phyloP scores from a whole-genome alignment of 2,888 invertebrate genomes.

The Ischnura elegans region DNA sequence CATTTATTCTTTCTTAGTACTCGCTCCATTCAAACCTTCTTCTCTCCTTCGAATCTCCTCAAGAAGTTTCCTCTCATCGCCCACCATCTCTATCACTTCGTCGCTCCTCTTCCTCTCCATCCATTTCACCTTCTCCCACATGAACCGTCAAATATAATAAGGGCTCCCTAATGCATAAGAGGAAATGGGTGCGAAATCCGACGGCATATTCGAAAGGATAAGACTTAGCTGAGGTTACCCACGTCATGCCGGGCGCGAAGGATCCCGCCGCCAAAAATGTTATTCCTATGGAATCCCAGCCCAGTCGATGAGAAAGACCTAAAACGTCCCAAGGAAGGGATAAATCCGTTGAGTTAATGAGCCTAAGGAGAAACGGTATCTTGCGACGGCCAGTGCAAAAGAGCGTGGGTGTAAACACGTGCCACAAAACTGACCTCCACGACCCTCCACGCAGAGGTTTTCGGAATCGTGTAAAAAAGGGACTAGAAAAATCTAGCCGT shows the following conservation, averaged over 20 bases:
- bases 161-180: too few relatives aligned
- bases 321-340: neutral
- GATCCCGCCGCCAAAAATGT: neutral
- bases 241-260: neutral
- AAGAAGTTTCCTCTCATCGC: too few relatives aligned
- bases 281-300: neutral
- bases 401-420: neutral
- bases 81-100: too few relatives aligned
- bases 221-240: neutral
- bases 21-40: too few relatives aligned
- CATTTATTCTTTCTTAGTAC: too few relatives aligned
- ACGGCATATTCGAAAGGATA: neutral
- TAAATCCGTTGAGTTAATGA: neutral
- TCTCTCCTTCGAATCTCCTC: too few relatives aligned
- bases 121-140: too few relatives aligned
- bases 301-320: neutral
- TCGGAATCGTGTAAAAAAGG: neutral
- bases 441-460: neutral
- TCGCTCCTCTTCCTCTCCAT: too few relatives aligned
- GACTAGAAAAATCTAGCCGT: too few relatives aligned
- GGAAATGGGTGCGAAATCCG: neutral
- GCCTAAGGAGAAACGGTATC: neutral
- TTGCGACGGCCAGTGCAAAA: neutral
- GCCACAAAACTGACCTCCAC: neutral
- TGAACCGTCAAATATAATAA: too few relatives aligned